phyloP scores from a whole-genome alignment of 1,140 invertebrate species.

The Theocolax elegans region DNA sequence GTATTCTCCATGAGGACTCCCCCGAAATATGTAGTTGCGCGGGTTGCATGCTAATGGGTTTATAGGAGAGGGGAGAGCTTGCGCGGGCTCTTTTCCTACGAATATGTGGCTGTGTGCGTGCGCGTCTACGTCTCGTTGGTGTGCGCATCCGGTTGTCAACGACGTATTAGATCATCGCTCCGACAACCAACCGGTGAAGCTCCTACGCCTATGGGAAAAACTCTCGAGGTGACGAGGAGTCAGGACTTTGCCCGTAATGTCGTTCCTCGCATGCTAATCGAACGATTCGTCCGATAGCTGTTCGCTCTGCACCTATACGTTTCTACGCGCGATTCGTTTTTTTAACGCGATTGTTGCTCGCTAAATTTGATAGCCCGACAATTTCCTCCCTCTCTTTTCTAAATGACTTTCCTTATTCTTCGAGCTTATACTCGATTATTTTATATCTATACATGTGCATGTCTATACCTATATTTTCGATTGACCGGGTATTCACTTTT shows the following conservation, averaged over 20 bases:
- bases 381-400: too few species aligned
- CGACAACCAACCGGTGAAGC: background rate
- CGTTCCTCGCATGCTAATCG: background rate
- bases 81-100: too few species aligned
- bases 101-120: slow-evolving; percentile 44
- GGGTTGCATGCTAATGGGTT: slow-evolving; percentile 65
- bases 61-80: slow-evolving; percentile 47
- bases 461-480: too few species aligned
- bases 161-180: slow-evolving; percentile 58
- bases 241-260: background rate
- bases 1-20: slow-evolving; percentile 63
- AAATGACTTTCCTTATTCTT: too few species aligned
- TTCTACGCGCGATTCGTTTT: background rate
- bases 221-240: background rate
- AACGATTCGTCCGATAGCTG: too few species aligned
- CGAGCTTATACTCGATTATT: too few species aligned
- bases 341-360: slow-evolving; percentile 15
- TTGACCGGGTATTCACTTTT: too few species aligned
- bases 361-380: too few species aligned
- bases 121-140: slow-evolving; percentile 45
- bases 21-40: slow-evolving; percentile 67
- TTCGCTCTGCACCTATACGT: too few species aligned
- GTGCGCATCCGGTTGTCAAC: slow-evolving; percentile 66
- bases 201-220: background rate
- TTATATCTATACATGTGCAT: too few species aligned